Base-by-base conservation (phyloP, 1,140 invertebrate genomes). In the Anadara kagoshimensis region DNA sequence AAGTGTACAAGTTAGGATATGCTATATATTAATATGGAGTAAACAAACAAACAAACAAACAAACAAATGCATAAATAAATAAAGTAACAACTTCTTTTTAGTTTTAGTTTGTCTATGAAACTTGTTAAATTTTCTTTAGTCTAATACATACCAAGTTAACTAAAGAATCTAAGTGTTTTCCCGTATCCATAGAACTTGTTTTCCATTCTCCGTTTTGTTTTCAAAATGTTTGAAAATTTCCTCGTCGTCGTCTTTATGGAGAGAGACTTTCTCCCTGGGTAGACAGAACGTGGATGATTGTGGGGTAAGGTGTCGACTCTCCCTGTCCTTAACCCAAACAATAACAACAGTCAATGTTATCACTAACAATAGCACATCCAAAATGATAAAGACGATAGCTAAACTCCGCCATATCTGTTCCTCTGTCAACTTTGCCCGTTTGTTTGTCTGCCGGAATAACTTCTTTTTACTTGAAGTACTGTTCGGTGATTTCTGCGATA, bases 301-400 rank as follows among this genome's bases (percentile, higher is more conserved):
- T 8, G 62, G 62, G 2, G 49, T 26, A 0, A 51, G 7, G 10
- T 24, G 20, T 49, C 22, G 44, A 22, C 49, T 44, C 0, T 49
- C 29, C 0, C 62, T 10, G n/a, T 64, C 62, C 5, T 49, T 64
- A n/a, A 47, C 26, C 62, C 62, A 64, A 26, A 64, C 62, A 12
- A 49, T 49, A 49, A 51, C 47, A 1, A 64, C 62, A 49, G 62
- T 64, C 47, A 64, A 64, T 12, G 47, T 24, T 22, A 64, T 64
- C 5, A 64, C 47, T 29, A 64, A 51, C 26, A 64, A 26, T 26
- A 64, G 36, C 5, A 64, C 10, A 16, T 64, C 47, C 14, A 64
- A 24, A 49, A 64, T 51, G 12, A 56, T 63, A 29, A 56, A 24
- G 4, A 43, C 43, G 16, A 70, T 16, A 16, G 41, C 66, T 0